phyloP scores from a whole-genome alignment of 2,113 vertebrate species.

The Gobius niger region DNA sequence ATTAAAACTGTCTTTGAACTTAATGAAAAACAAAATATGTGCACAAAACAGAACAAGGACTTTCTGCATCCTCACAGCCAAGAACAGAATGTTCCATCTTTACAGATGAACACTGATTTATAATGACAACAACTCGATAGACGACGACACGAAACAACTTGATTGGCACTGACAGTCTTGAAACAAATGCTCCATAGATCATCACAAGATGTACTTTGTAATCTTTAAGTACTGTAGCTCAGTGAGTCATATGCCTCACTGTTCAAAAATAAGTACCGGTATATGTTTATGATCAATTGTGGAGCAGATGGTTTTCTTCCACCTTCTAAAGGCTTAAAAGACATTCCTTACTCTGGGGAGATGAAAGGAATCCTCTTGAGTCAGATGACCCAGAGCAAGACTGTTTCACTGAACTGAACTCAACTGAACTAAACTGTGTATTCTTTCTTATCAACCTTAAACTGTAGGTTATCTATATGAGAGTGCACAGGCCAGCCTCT shows the following conservation, averaged over 20 bases:
- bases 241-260: conserved; percentile 35
- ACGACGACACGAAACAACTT: conserved; percentile 31
- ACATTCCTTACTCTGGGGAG: conserved; percentile 3
- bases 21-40: conserved; percentile 29
- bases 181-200: conserved; percentile 47
- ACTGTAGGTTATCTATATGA: too few species aligned
- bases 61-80: not conserved
- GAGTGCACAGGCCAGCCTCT: not conserved
- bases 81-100: conserved; percentile 18
- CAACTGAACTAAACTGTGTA: too few species aligned
- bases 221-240: conserved; percentile 31
- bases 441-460: too few species aligned
- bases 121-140: conserved; percentile 15
- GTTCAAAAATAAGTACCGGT: conserved; percentile 18
- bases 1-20: conserved; percentile 49
- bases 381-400: not conserved
- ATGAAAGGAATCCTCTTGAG: not conserved
- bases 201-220: conserved; percentile 50
- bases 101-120: conserved; percentile 21
- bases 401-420: too few species aligned
- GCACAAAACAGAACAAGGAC: conserved; percentile 18
- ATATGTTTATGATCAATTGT: conserved; percentile 15
- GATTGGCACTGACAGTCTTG: conserved; percentile 36
- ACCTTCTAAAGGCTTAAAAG: conserved; percentile 33
- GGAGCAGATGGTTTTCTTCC: conserved; percentile 7